These are phyloP conservation scores for Xenentodon cancila DNA, from an alignment of 2,797 vertebrate species.

Conservation along the genomic window DNA sequence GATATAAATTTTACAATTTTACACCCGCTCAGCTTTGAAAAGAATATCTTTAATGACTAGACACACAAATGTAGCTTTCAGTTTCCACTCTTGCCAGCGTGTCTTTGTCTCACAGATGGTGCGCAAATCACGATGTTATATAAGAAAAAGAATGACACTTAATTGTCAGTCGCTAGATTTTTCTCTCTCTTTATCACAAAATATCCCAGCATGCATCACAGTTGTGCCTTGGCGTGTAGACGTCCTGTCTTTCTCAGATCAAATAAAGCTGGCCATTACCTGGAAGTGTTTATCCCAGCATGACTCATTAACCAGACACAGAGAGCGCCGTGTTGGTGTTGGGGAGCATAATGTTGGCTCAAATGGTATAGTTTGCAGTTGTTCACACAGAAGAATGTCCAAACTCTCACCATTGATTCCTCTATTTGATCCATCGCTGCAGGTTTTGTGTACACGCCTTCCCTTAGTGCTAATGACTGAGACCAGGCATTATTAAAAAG, in stretches of 20 bases:
- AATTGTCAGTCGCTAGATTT: neutral
- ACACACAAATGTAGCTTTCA: neutral
- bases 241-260: conserved; percentile 41
- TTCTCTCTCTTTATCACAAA: conserved; percentile 11
- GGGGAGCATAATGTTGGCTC: conserved; percentile 61
- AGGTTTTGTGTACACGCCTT: conserved; percentile 60
- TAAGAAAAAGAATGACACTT: neutral
- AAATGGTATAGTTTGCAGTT: conserved; percentile 56
- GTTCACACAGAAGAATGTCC: conserved; percentile 38
- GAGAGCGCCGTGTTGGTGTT: conserved; percentile 62
- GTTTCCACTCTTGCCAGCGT: neutral
- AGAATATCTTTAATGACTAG: conserved; percentile 15
- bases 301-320: conserved; percentile 77
- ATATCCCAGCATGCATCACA: conserved; percentile 37
- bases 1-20: conserved; percentile 25
- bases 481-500: conserved; percentile 65
- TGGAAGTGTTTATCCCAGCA: conserved; percentile 75
- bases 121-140: neutral
- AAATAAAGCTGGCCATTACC: conserved; percentile 63
- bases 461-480: conserved; percentile 63
- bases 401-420: conserved; percentile 48
- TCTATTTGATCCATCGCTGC: conserved; percentile 70
- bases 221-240: conserved; percentile 63
- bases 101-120: conserved; percentile 2
- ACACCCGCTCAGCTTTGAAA: conserved; percentile 23